Percentiles rank a stretch among this genome's conserved stretches.
These are phyloP conservation scores for Gymnoscopelus braueri DNA, from an alignment of 2,797 vertebrate genomes.

Conservation along the genomic window DNA sequence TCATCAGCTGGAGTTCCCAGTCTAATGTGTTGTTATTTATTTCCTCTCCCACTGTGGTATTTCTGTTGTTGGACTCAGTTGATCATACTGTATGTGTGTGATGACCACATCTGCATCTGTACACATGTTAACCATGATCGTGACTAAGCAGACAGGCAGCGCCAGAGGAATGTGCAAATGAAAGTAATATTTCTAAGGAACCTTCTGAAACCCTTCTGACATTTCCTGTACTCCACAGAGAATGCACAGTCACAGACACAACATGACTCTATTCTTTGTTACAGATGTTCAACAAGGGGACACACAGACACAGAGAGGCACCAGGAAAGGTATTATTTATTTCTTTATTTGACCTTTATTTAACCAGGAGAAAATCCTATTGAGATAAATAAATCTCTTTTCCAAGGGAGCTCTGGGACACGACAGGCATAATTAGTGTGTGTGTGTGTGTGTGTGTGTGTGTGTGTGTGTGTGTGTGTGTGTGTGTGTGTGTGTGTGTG, in stretches of 20 bases:
- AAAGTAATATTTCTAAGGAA: conserved; percentile 12
- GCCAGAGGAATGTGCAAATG: conserved; percentile 17
- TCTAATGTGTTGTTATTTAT: conserved; percentile 28
- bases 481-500: neutral
- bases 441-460: neutral
- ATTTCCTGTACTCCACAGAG: conserved; percentile 10
- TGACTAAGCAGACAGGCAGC: conserved; percentile 4
- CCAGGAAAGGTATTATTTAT: conserved; percentile 71
- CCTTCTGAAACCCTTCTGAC: neutral
- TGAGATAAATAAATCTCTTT: no score
- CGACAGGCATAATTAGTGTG: neutral
- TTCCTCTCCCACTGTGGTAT: conserved; percentile 1
- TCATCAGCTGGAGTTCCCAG: conserved; percentile 7
- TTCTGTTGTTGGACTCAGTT: conserved; percentile 34
- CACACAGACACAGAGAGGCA: conserved; percentile 71
- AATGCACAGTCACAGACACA: conserved; percentile 15
- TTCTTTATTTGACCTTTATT: no score
- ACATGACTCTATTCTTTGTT: conserved; percentile 54
- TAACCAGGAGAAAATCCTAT: no score
- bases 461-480: neutral
- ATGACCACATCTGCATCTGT: conserved; percentile 30
- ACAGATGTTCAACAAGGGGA: conserved; percentile 82
- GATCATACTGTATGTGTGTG: conserved; percentile 10
- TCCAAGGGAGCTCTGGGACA: no score
- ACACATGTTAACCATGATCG: conserved; percentile 7